Evolutionary conservation across 1,140 invertebrate genomes (phyloP).

Genomic region (Papilio helenus): DNA sequence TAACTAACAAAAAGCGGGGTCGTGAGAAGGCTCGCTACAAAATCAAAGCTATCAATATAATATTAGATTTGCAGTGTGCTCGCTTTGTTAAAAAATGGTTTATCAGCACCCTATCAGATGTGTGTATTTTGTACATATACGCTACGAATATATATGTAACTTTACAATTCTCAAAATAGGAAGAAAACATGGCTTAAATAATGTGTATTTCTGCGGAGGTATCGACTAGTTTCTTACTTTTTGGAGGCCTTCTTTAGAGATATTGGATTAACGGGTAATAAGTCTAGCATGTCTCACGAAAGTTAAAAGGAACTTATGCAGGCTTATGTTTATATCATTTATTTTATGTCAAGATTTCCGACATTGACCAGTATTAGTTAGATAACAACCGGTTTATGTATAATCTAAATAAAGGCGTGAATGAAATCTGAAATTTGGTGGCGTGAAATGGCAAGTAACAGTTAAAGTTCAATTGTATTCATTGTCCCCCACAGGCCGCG

Average conservation of each 20-base stretch:
- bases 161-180: too few species aligned
- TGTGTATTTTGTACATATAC: not conserved
- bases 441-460: conserved; percentile 37
- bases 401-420: not conserved
- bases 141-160: not conserved
- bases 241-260: too few species aligned
- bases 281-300: too few species aligned
- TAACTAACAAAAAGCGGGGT: conserved; percentile 75
- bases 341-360: not conserved
- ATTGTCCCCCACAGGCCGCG: conserved; percentile 54
- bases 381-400: not conserved
- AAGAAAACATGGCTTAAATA: too few species aligned
- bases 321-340: too few species aligned
- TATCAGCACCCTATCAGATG: conserved; percentile 8
- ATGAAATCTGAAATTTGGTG: conserved; percentile 24
- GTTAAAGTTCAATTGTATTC: conserved; percentile 45
- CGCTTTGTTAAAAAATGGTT: conserved; percentile 47
- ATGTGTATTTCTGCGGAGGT: too few species aligned
- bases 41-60: conserved; percentile 80
- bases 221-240: too few species aligned
- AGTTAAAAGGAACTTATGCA: too few species aligned
- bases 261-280: too few species aligned
- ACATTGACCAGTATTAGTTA: not conserved
- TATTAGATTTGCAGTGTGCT: conserved; percentile 68
- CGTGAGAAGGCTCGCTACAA: conserved; percentile 54